Base-by-base conservation (phyloP, 2,888 invertebrate genomes). In the Cantharis lateralis region DNA sequence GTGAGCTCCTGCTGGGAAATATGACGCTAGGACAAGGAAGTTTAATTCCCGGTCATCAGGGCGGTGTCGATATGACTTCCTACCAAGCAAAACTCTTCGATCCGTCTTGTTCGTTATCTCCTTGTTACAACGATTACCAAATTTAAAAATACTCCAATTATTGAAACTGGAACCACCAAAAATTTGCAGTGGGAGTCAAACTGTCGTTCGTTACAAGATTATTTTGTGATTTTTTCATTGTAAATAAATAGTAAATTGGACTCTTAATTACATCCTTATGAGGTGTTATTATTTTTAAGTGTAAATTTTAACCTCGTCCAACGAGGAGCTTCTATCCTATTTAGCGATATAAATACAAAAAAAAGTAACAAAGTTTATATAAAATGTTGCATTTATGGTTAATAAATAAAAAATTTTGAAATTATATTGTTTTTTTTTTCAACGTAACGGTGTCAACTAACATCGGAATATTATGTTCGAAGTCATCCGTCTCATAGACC, bases 81-180 rank as follows among this genome's bases (percentile, higher is more conserved):
- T 88, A 88, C 77, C 88, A 88, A 81, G 88, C 88, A 3, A 87
- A 88, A 83, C 81, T 88, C 9, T 88, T 88, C 75, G 88, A 88
- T 74, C 84, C 87, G 2, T 83, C 83, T 26, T 87, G 86, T 78
- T 84, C 85, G 11, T 85, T 87, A 32, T 79, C 86, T 18, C 82
- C 84, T 10, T 87, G 87, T 77, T 88, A 88, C 77, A 79, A 84
- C 1, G 88, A 88, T 79, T 88, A 88, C 79, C 87, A 87, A 84
- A 83, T 86, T 82, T 73, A 83, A 80, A 80, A 48, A n/a, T 7
- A 13, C 13, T 13, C 32, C 32, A 32, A 32, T 20, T 20, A 20
- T 32, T 11, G 32, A 32, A 4, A 13, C 13, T 32, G 13, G 32
- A 32, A 32, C 32, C 32, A 32, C n/a, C 32, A 32, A 13, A 32